A percentile compares a stretch with the other conserved stretches of the same genome.
Evolutionary conservation across 2,888 invertebrate species (phyloP).

Genomic region (Zaprionus lineosus): DNA sequence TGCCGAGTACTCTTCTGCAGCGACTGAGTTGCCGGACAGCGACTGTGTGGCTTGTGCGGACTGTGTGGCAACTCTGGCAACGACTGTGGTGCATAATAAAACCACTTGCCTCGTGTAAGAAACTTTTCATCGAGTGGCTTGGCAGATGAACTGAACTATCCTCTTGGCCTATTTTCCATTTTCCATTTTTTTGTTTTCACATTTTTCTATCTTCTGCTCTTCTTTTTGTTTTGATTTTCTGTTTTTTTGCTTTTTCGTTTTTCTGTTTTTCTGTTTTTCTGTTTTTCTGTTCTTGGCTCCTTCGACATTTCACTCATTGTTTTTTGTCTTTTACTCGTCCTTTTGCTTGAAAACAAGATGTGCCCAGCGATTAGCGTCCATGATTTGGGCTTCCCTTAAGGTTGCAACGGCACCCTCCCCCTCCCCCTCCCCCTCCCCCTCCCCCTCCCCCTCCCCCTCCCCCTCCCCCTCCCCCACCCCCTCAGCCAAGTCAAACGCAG

Average conservation of each 20-base stretch:
- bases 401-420: no score
- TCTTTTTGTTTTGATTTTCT: neutral
- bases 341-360: neutral
- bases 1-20: slow-evolving; percentile 65
- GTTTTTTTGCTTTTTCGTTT: slow-evolving; percentile 6
- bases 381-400: slow-evolving; percentile 26
- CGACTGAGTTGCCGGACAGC: slow-evolving; percentile 17
- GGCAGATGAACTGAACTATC: slow-evolving; percentile 32
- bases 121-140: slow-evolving; percentile 29
- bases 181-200: slow-evolving; percentile 1
- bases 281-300: no score
- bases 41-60: no score
- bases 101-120: slow-evolving; percentile 29
- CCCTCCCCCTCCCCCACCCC: no score
- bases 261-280: no score
- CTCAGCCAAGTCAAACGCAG: no score
- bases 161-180: slow-evolving; percentile 4
- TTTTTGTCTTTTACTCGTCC: slow-evolving; percentile 8
- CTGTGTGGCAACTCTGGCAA: slow-evolving; percentile 38
- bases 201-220: neutral
- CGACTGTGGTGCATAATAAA: slow-evolving; percentile 62
- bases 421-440: no score
- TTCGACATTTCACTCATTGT: neutral
- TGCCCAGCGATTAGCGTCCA: slow-evolving; percentile 53
- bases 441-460: no score